These are phyloP conservation scores for Archegozetes longisetosus DNA, from an alignment of 1,140 invertebrate genomes.

Conservation along the genomic window DNA sequence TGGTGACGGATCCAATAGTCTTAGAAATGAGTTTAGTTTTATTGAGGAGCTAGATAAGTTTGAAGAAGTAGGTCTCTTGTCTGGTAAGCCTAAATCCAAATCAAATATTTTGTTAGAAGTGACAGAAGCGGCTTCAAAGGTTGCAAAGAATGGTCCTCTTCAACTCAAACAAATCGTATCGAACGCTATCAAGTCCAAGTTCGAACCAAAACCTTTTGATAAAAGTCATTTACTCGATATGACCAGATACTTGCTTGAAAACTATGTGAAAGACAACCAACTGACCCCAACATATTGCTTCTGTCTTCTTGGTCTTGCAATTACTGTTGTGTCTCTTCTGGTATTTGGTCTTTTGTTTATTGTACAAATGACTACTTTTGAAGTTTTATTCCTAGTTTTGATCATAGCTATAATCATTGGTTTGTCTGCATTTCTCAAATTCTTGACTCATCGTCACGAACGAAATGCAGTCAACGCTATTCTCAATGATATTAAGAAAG, in stretches of 20 bases:
- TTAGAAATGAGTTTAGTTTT: too few species aligned
- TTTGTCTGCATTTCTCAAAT: conserved; percentile 45
- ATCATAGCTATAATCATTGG: conserved; percentile 93
- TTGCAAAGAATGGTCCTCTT: not conserved
- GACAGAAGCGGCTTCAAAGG: not conserved
- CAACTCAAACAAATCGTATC: not conserved
- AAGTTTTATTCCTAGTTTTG: conserved; percentile 35
- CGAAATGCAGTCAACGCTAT: conserved; percentile 10
- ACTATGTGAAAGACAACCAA: not conserved
- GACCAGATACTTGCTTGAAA: not conserved
- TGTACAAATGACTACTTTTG: not conserved
- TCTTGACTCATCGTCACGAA: conserved; percentile 4
- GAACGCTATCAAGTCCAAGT: not conserved
- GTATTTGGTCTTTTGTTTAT: too few species aligned
- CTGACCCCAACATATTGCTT: not conserved
- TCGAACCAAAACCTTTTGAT: not conserved
- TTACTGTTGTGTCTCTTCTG: not conserved
- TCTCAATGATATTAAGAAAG: conserved; percentile 2
- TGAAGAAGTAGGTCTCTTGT: not conserved
- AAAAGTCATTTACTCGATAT: not conserved
- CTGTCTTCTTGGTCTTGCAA: not conserved
- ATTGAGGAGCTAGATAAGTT: not conserved
- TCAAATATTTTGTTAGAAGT: not conserved
- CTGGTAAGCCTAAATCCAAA: not conserved
- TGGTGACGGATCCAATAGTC: not conserved